Evolutionary conservation across 2,797 vertebrate species (phyloP), one percentile per base, ranked within the genome.

Genomic region (Alca torda): DNA sequence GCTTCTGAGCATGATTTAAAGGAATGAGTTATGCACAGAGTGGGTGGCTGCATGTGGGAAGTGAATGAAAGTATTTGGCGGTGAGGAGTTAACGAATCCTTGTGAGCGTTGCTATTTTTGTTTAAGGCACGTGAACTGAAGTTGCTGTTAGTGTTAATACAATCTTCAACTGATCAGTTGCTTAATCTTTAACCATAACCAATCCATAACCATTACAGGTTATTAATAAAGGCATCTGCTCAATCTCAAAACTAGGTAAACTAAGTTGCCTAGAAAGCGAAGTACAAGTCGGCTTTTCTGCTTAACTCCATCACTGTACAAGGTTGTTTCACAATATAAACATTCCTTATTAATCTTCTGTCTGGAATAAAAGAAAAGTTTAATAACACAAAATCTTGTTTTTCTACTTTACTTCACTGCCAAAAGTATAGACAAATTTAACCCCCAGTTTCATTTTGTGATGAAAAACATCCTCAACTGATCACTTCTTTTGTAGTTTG

Each of bases 41-140:
- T 95, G 93, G 85, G 95, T 89, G 90, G 80, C 11, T 87, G 46
- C 46, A 79, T 31, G 91, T 97, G 91, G 94, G 94, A 95, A 94
- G 94, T 70, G 83, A 95, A 84, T 76, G 50, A 57, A 91, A 50
- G 84, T 86, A n/a, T 84, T 81, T 4, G 20, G 74, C 6, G 2
- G 43, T 56, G 77, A 95, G 83, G 77, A 95, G 67, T 79, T 91
- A 93, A 89, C 5, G 0, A 96, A 84, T 69, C 63, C 60, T 60
- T 63, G 79, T 86, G 84, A 79, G 80, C 51, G 28, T 26, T 93
- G 56, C 45, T 87, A 78, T 92, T 93, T 93, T 91, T 95, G 57
- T 78, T 78, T 56, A 48, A 92, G 50, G 43, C 81, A 95, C 4
- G 20, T 63, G 93, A 81, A 73, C n/a, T 15, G 37, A 84, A 35